phyloP scores from a whole-genome alignment of 2,797 vertebrate species.

The Poliocrania exsul region DNA sequence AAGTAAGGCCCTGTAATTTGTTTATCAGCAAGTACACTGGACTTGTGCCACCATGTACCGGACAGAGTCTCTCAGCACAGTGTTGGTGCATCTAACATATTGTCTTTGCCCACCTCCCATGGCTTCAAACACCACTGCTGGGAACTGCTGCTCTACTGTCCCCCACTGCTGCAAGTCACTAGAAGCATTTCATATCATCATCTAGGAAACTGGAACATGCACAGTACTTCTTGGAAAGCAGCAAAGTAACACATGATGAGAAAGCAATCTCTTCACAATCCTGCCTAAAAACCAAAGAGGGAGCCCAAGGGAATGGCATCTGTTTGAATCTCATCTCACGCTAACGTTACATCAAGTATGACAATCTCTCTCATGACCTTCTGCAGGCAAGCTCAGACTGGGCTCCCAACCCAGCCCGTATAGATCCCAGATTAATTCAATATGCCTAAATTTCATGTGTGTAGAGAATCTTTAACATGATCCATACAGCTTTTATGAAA shows the following conservation, averaged over 20 bases:
- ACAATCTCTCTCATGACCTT: background rate
- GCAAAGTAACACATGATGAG: background rate
- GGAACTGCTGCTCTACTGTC: background rate
- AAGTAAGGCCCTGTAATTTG: background rate
- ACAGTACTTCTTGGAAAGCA: background rate
- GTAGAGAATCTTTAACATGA: background rate
- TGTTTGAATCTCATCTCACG: background rate
- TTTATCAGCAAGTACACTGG: background rate
- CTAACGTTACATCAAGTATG: background rate
- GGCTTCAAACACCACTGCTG: background rate
- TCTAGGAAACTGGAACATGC: background rate
- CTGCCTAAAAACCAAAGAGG: background rate
- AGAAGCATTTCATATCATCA: background rate
- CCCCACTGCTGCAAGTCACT: background rate
- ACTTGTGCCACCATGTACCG: background rate
- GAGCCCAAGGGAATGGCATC: background rate
- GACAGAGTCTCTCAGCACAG: background rate
- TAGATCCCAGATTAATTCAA: background rate
- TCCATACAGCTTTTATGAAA: background rate
- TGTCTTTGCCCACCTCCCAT: background rate
- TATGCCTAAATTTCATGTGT: background rate
- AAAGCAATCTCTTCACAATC: background rate
- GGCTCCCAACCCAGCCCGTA: background rate
- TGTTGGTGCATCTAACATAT: too few species aligned
- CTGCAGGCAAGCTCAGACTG: background rate